Base-by-base conservation (phyloP, 2,888 invertebrate species). In the Hirtodrosophila histrioides region DNA sequence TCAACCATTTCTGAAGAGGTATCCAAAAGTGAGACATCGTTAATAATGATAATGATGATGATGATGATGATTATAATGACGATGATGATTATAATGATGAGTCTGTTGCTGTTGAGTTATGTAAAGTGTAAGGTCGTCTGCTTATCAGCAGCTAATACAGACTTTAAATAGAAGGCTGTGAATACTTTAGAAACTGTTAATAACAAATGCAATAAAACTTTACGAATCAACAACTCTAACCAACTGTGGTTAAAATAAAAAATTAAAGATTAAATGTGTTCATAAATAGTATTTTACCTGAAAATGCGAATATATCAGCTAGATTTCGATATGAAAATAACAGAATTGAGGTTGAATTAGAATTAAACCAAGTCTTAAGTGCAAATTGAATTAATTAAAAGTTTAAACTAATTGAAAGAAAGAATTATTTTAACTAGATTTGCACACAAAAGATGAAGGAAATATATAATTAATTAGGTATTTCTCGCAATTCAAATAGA, bases 1-100 rank as follows among this genome's bases (percentile, higher is more conserved):
- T 66, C 55, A 33, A 65, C 7, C 56, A 45, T 43, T 40, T 50
- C 24, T 66, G 56, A 66, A 74, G 44, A 36, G 60, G 10, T 11
- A 39, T 10, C 36, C 23, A 68, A 66, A 66, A 71, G 62, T 67
- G 46, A 72, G 73, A 72, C 67, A 57, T 71, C 57, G 54, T 50
- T 51, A 12, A 55, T 51, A 40, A 37, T 45, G 46, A 46, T 35
- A 23, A 37, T 41, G 33, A 11, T 40, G n/a, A 44, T 27, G 29
- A 27, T 46, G 23, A 35, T 36, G 31, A n/a, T 31, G 9, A 43
- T 23, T 6, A 36, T 27, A 11, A n/a, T n/a, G n/a, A n/a, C n/a
- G n/a, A n/a, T n/a, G n/a, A 31, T 56, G 12, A 43, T 36, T 9
- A 45, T 39, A n/a, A 44, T 7, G 36, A n/a, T 36, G 36, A 7